Conservation (phyloP, 1,140 invertebrate species). For the Zaprionus lachaisei region DNA sequence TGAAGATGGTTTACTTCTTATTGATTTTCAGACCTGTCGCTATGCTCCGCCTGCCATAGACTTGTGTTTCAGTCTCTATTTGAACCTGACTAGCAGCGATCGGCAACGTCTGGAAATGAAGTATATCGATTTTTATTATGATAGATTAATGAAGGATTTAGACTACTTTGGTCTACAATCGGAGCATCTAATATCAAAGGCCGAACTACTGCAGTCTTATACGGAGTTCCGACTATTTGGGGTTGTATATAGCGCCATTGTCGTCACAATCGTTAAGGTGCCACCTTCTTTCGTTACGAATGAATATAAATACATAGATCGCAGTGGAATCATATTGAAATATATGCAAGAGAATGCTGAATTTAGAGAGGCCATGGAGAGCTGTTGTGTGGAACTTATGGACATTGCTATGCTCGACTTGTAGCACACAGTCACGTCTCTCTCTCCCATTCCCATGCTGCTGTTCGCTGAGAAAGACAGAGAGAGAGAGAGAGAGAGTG, state of each 20-base stretch:
- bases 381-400: constrained; percentile 64
- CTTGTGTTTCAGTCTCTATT: constrained; percentile 78
- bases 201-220: constrained; percentile 63
- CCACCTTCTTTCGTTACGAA: constrained; percentile 59
- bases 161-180: constrained; percentile 16
- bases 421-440: neutral
- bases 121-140: constrained; percentile 62
- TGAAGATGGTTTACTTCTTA: constrained; percentile 84
- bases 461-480: neutral
- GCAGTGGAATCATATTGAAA: constrained; percentile 46
- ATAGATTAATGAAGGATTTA: constrained; percentile 36
- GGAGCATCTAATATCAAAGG: constrained; percentile 29
- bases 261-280: constrained; percentile 64
- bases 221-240: constrained; percentile 72
- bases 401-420: constrained; percentile 44
- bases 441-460: neutral
- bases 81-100: constrained; percentile 52
- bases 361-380: constrained; percentile 53
- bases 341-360: constrained; percentile 58
- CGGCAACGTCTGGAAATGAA: constrained; percentile 38
- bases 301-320: constrained; percentile 69
- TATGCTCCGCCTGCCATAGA: constrained; percentile 87
- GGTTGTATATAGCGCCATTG: constrained; percentile 61
- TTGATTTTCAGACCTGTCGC: constrained; percentile 87
- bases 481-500: neutral